Percentiles rank a stretch among this genome's conserved stretches.
Evolutionary conservation across 1,140 invertebrate genomes (phyloP).

Genomic region (Aphaenogaster rudis): DNA sequence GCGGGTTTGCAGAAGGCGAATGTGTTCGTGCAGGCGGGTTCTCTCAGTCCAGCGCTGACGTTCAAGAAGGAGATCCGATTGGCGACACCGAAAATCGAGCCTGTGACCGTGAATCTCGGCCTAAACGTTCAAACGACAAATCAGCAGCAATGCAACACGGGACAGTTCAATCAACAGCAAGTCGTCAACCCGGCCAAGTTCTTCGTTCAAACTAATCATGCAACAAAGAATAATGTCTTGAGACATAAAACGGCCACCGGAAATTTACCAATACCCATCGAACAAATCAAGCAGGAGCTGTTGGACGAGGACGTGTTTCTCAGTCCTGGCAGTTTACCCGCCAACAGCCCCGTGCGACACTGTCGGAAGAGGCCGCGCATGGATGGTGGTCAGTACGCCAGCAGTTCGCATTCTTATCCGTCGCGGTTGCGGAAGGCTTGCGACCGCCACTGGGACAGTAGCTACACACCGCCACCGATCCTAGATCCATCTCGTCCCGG

Average conservation of each 20-base stretch:
- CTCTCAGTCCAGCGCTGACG: constrained; percentile 82
- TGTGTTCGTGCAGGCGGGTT: constrained; percentile 85
- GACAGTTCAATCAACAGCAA: constrained; percentile 75
- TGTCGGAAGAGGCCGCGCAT: constrained; percentile 90
- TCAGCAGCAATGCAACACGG: constrained; percentile 75
- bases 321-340: constrained; percentile 90
- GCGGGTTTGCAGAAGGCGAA: constrained; percentile 86
- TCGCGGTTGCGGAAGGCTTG: constrained; percentile 88
- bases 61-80: constrained; percentile 84
- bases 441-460: constrained; percentile 88
- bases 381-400: constrained; percentile 88
- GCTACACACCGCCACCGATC: constrained; percentile 97
- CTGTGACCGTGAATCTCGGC: constrained; percentile 75
- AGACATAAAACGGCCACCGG: constrained; percentile 79
- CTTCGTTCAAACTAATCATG: constrained; percentile 82
- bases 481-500: constrained; percentile 95
- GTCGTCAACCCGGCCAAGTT: constrained; percentile 84
- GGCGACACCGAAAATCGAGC: constrained; percentile 81
- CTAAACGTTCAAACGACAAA: constrained; percentile 75
- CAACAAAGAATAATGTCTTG: constrained; percentile 75
- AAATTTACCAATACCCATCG: constrained; percentile 83
- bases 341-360: constrained; percentile 89
- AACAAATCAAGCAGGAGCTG: constrained; percentile 88
- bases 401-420: constrained; percentile 87
- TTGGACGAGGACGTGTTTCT: constrained; percentile 91